Evolutionary conservation across 1,140 invertebrate species (phyloP), one percentile per base, ranked within the genome.

Genomic region (Drosophila lacteicornis): DNA sequence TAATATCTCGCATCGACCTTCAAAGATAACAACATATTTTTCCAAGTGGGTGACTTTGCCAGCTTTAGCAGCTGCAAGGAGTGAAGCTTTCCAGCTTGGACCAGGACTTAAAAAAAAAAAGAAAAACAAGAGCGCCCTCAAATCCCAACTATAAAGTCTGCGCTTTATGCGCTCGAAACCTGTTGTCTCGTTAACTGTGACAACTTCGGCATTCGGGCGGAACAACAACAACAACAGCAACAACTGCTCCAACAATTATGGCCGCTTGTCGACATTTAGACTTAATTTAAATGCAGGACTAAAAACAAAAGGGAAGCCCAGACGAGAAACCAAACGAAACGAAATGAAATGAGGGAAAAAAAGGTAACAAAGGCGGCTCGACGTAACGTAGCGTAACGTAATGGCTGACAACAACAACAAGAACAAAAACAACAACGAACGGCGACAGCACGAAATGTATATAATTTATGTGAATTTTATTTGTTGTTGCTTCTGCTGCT

Each of bases 391-490:
- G 84, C 84, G 85, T 83, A 84, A 84, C 85, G 85, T 81, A 90
- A 88, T 82, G 85, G 74, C 69, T 88, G 85, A 61, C 73, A 50
- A 88, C 73, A 57, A 62, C 61, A 56, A 45, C 45, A 59, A 30
- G 22, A 46, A 43, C 51, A 59, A 33, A 40, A 19, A 46, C 71
- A 57, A 17, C n/a, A 49, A 51, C 17, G 57, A 55, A 57, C 17
- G 57, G 46, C 36, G 47, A 67, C 62, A 60, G 51, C 86, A 86
- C 61, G 65, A 71, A 73, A 74, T 74, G 55, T 74, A 73, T 83
- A 87, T 88, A 88, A 87, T 84, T 87, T 87, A 87, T 87, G 83
- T 88, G 83, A 75, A 84, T 88, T 88, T 83, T 88, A 81, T 65
- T 63, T 80, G 67, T 70, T 82, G 57, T 60, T 70, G 60, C 53